Evolutionary conservation across 2,888 invertebrate species (phyloP).

Genomic region (Limnephilus lunatus): DNA sequence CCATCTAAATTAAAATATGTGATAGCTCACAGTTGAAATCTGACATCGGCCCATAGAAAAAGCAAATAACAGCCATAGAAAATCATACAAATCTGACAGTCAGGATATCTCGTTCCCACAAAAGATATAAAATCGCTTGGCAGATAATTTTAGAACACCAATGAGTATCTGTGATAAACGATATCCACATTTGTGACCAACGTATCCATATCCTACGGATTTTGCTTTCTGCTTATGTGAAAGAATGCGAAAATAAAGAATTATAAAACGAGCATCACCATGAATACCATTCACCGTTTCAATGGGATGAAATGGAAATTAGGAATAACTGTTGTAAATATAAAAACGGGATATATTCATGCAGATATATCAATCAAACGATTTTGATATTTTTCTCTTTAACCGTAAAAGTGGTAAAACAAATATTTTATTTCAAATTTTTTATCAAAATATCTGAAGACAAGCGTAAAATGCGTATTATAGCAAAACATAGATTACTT

Average conservation of each 20-base stretch:
- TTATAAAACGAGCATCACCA: conserved; percentile 18
- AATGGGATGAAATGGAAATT: conserved; percentile 36
- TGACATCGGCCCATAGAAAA: too few relatives aligned
- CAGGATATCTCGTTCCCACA: too few relatives aligned
- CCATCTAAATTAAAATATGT: too few relatives aligned
- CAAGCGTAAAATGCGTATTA: neutral
- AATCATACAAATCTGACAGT: too few relatives aligned
- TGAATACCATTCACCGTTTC: conserved; percentile 16
- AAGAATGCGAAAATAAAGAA: conserved; percentile 24
- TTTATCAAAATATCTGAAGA: neutral
- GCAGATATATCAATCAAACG: neutral
- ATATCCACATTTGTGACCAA: neutral
- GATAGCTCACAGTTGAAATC: too few relatives aligned
- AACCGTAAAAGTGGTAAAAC: neutral
- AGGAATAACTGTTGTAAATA: conserved; percentile 13
- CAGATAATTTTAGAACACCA: neutral
- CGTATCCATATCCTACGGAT: neutral
- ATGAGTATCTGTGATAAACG: neutral
- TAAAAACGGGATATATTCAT: neutral
- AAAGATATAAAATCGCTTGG: too few relatives aligned
- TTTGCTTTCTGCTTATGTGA: neutral
- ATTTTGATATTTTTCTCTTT: conserved; percentile 35
- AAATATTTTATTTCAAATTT: neutral
- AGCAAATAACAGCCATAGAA: too few relatives aligned
- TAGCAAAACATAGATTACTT: neutral